Evolutionary conservation across 1,140 invertebrate species (phyloP), one percentile per base, ranked within the genome.

Genomic region (Bombus fervidus): DNA sequence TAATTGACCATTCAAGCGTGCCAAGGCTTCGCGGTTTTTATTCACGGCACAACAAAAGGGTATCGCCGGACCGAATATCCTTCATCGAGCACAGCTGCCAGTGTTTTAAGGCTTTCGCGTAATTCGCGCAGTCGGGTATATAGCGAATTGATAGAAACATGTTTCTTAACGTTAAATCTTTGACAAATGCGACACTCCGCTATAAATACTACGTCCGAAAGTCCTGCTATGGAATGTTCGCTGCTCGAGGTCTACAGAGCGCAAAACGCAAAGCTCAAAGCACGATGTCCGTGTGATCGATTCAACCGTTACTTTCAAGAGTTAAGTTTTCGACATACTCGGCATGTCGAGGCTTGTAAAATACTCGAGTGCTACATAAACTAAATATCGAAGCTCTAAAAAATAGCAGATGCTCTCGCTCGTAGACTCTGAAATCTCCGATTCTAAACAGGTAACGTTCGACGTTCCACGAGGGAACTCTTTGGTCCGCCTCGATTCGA

Each of bases 21-120:
- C 64, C 66, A 71, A 73, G 37, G 47, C 43, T 59, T n/a, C n/a
- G 37, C 37, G 79, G 68, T 81, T 81, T 62, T n/a, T 69, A 73
- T 81, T 81, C 80, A 34, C 28, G 0, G 22, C 18, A 8, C 62
- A 22, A 31, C 47, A 59, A 81, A 53, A 53, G 47, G 18, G 47
- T 53, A 81, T 68, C 39, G 39, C n/a, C n/a, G n/a, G 3, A 22
- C 28, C 77, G 9, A 71, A n/a, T 81, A 39, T 81, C 43, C 66
- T 81, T 57, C 47, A 25, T n/a, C 47, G 18, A 3, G 28, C 28
- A 5, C 12, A 62, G 28, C 12, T 13, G 28, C 10, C 12, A 62
- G 12, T 13, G 59, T n/a, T 53, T 53, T 62, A 62, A 62, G 28
- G 10, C 59, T 12, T 12, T 22, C 28, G 28, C 1, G 59, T 25